phyloP scores from a whole-genome alignment of 1,140 invertebrate species.

The Cydia strobilella region DNA sequence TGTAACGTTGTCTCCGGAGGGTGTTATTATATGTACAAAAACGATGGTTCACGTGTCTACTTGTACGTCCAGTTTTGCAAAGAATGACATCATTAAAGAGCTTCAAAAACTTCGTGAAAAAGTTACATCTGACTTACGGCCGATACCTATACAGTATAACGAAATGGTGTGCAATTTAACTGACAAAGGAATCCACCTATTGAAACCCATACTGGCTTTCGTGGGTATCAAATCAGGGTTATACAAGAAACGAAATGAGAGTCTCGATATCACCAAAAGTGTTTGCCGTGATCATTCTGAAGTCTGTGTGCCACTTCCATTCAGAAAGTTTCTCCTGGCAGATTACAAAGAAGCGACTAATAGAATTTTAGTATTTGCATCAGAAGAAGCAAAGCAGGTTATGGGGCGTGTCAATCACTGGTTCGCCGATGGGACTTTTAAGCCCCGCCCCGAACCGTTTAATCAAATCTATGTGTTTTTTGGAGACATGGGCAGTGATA shows the following conservation, averaged over 20 bases:
- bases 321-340: constrained; percentile 12
- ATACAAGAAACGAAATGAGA: constrained; percentile 14
- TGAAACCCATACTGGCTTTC: not conserved
- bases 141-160: not conserved
- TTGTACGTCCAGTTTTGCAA: constrained; percentile 7
- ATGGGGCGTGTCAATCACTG: no score
- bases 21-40: not conserved
- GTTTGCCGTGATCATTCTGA: constrained; percentile 5
- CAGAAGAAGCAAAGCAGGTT: no score
- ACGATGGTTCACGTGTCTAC: not conserved
- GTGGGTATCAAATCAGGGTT: not conserved
- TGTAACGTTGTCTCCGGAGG: not conserved
- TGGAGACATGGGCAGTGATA: no score
- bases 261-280: constrained; percentile 3
- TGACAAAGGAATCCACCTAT: not conserved
- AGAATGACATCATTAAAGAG: constrained; percentile 6
- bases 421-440: no score
- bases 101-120: constrained; percentile 6
- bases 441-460: no score
- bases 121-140: constrained; percentile 12
- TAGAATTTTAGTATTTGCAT: not conserved
- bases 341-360: not conserved
- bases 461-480: no score
- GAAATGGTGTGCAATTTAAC: not conserved
- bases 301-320: not conserved